Evolutionary conservation across 2,888 invertebrate species (phyloP).

Genomic region (Adela reaumurella): DNA sequence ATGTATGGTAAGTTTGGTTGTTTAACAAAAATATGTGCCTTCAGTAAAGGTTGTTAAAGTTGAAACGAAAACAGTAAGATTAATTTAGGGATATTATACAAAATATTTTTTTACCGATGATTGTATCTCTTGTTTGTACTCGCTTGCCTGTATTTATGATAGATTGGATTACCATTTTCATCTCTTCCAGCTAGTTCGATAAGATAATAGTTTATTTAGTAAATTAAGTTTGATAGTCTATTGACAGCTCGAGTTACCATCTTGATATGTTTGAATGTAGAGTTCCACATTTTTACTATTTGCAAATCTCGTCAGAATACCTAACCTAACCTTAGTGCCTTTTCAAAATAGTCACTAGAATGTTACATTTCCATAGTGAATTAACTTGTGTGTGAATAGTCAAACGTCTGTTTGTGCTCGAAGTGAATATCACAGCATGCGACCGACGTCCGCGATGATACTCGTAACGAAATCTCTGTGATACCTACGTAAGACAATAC

Average conservation of each 20-base stretch:
- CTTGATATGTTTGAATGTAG: constrained; percentile 48
- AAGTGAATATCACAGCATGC: neutral
- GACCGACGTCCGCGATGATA: neutral
- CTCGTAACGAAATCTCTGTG: neutral
- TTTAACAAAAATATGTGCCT: no score
- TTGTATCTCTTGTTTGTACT: no score
- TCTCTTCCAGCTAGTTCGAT: neutral
- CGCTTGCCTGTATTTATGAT: neutral
- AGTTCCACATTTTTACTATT: constrained; percentile 36
- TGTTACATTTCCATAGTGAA: neutral
- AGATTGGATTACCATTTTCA: neutral
- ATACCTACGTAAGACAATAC: neutral
- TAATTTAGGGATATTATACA: no score
- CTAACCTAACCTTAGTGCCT: constrained; percentile 55
- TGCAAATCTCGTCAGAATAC: constrained; percentile 46
- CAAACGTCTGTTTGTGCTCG: neutral
- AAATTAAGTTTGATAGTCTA: neutral
- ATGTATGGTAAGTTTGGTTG: no score
- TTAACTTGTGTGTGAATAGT: neutral
- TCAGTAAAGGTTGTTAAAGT: no score
- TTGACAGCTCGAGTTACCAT: constrained; percentile 45
- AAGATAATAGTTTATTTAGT: neutral
- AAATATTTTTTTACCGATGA: no score
- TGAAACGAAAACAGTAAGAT: no score
- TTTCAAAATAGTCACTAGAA: constrained; percentile 47